Evolutionary conservation across 2,797 vertebrate genomes (phyloP).

Genomic region (Hylomyscus alleni): DNA sequence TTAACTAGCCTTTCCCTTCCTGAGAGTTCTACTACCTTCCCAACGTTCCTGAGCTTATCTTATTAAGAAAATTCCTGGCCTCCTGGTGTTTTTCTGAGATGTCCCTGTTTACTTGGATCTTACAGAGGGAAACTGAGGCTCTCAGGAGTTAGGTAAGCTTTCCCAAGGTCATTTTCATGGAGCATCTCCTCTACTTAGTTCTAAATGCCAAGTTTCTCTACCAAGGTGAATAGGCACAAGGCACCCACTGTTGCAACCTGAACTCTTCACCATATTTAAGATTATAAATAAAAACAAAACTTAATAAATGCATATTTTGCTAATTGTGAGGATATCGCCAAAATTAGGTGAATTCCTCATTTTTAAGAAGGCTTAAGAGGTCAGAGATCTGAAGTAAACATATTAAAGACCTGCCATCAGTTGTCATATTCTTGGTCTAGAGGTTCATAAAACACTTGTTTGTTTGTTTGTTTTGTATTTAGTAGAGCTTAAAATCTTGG

Average conservation of each 20-base stretch:
- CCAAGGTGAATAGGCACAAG: background rate
- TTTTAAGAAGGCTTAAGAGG: background rate
- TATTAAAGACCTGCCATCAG: background rate
- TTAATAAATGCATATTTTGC: background rate
- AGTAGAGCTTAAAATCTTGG: no score
- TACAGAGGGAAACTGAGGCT: background rate
- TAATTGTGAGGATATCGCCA: background rate
- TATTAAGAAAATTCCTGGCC: no score
- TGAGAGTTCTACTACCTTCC: no score
- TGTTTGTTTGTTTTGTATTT: no score
- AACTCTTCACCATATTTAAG: background rate
- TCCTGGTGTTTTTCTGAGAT: no score
- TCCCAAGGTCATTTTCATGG: background rate
- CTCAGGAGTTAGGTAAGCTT: background rate
- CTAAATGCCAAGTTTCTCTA: background rate
- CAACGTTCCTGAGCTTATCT: no score
- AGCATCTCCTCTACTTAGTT: background rate
- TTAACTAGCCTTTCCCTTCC: no score
- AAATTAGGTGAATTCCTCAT: background rate
- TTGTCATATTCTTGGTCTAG: background rate
- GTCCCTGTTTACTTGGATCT: no score
- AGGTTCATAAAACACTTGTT: constrained; percentile 11
- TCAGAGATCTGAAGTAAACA: background rate
- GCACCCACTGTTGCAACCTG: background rate
- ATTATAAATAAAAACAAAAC: background rate